Conservation (phyloP, 1,140 invertebrate genomes). For the Eurosta solidaginis region DNA sequence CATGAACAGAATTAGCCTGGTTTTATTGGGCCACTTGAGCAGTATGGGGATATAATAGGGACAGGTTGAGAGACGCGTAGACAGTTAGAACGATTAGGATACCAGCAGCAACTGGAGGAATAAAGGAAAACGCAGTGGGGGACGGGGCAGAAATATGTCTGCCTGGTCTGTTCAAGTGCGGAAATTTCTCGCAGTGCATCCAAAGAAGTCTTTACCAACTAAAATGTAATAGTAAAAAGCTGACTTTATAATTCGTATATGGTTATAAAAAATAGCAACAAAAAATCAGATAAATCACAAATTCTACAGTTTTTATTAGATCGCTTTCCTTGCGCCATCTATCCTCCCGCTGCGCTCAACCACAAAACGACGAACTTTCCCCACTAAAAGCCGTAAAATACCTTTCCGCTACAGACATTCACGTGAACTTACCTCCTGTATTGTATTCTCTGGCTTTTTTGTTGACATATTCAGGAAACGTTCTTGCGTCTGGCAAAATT, state of each 20-base stretch:
- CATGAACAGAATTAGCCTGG: no score
- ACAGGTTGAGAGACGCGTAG: no score
- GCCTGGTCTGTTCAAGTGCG: no score
- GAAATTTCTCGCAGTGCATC: background rate
- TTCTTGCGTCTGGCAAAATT: constrained; percentile 95
- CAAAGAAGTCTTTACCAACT: background rate
- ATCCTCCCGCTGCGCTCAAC: background rate
- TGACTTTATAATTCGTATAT: no score
- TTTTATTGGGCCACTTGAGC: no score
- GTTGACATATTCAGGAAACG: constrained; percentile 91
- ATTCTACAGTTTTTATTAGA: background rate
- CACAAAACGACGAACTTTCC: background rate
- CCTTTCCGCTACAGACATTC: background rate
- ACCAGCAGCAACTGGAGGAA: no score
- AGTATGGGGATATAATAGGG: no score
- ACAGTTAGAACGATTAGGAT: no score
- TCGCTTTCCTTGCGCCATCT: background rate
- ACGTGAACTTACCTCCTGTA: constrained; percentile 80
- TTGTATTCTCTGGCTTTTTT: constrained; percentile 87
- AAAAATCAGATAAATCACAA: background rate
- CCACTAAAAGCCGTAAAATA: background rate
- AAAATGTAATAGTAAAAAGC: background rate
- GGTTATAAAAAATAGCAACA: background rate
- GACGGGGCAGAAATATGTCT: no score
- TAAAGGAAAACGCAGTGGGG: no score